phyloP scores from a whole-genome alignment of 2,797 vertebrate species.

The Erpetoichthys calabaricus region DNA sequence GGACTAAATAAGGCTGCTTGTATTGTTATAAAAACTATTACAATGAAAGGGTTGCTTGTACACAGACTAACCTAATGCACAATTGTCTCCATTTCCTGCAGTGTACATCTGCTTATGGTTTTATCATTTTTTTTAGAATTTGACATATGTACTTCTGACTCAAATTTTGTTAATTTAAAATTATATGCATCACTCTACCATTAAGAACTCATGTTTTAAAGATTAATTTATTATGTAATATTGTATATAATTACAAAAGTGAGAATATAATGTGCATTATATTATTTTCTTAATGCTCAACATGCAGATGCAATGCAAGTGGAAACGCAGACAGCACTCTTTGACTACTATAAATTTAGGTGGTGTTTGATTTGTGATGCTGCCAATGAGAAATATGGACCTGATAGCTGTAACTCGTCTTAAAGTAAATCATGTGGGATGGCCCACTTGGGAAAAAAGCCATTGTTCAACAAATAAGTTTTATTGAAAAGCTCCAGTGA shows the following conservation, averaged over 20 bases:
- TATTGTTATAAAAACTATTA: too few species aligned
- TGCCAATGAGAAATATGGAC: constrained; percentile 1
- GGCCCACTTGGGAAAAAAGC: background rate
- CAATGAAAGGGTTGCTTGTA: too few species aligned
- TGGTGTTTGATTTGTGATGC: background rate
- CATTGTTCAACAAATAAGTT: background rate
- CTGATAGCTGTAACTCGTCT: background rate
- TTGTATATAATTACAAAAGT: background rate
- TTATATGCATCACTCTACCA: background rate
- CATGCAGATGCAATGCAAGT: background rate
- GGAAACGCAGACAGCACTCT: background rate
- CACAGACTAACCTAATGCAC: too few species aligned
- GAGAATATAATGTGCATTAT: background rate
- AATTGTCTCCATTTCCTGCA: too few species aligned
- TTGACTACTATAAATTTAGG: background rate
- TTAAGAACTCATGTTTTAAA: background rate
- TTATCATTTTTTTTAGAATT: too few species aligned
- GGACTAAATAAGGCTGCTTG: too few species aligned
- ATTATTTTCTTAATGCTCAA: background rate
- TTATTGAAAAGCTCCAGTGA: background rate
- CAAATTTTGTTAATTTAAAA: background rate
- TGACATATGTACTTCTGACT: background rate
- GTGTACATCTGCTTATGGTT: too few species aligned
- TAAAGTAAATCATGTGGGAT: background rate
- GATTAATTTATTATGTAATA: background rate